A percentile compares a stretch with the other conserved stretches of the same genome.
phyloP scores from a whole-genome alignment of 2,113 vertebrate genomes.

The Perccottus glenii region DNA sequence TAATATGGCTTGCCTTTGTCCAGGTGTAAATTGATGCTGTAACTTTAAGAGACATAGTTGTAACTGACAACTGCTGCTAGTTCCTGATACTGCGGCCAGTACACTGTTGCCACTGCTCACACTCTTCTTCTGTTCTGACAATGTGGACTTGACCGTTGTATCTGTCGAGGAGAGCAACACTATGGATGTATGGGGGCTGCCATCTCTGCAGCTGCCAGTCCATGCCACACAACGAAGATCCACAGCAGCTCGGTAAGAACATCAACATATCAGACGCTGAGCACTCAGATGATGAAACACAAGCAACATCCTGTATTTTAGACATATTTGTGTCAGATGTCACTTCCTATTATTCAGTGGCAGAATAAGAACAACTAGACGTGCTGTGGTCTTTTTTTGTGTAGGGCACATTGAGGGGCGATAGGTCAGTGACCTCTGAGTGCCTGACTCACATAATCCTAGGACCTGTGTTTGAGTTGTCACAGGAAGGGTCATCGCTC shows the following conservation, averaged over 20 bases:
- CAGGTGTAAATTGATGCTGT: conserved; percentile 35
- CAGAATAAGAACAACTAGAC: conserved; percentile 39
- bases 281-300: not conserved
- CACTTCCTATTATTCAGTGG: conserved; percentile 54
- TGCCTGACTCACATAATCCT: conserved; percentile 44
- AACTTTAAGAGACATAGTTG: conserved; percentile 59
- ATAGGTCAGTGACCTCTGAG: conserved; percentile 37
- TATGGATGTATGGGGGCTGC: conserved; percentile 63
- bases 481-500: not conserved
- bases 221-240: conserved; percentile 8
- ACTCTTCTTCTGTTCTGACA: not conserved
- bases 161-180: conserved; percentile 27
- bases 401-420: conserved; percentile 11
- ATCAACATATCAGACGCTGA: not conserved
- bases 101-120: conserved; percentile 5
- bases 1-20: too few relatives aligned
- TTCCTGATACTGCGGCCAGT: conserved; percentile 63
- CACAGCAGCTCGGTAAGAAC: conserved; percentile 52
- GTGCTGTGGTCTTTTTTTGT: conserved; percentile 10
- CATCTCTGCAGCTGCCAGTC: conserved; percentile 37
- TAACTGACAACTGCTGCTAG: conserved; percentile 27
- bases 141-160: not conserved
- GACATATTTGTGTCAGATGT: conserved; percentile 24
- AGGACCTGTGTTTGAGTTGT: conserved; percentile 8
- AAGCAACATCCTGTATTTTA: conserved; percentile 2